phyloP scores from a whole-genome alignment of 1,140 invertebrate genomes.

The Brachystomella parvula region DNA sequence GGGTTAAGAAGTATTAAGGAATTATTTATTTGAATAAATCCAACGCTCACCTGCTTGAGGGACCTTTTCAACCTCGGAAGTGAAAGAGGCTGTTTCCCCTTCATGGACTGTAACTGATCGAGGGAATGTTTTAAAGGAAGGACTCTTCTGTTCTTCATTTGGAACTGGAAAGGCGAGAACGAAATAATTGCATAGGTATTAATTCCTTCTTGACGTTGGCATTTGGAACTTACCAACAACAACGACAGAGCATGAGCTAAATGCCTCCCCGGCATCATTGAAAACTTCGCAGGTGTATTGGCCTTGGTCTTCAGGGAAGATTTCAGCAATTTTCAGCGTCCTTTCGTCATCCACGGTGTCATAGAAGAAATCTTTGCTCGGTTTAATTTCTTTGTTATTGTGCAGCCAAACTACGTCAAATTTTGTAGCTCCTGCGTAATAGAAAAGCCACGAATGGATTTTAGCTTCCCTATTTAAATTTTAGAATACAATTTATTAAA shows the following conservation, averaged over 20 bases:
- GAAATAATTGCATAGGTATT: neutral
- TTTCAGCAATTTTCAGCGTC: conserved; percentile 82
- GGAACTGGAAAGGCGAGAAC: conserved; percentile 53
- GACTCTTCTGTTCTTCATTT: conserved; percentile 72
- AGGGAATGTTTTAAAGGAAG: conserved; percentile 81
- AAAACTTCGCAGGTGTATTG: conserved; percentile 94
- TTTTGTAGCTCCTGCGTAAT: conserved; percentile 57
- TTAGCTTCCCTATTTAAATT: neutral
- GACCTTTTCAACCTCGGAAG: conserved; percentile 64
- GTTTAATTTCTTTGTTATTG: conserved; percentile 93
- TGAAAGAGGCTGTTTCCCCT: conserved; percentile 70
- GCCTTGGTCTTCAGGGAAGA: conserved; percentile 88
- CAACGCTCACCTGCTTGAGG: conserved; percentile 53
- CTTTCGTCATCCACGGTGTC: conserved; percentile 81
- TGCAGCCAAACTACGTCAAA: conserved; percentile 93
- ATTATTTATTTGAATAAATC: neutral
- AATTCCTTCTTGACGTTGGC: too few relatives aligned
- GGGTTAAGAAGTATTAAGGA: conserved; percentile 13
- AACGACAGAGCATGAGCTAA: conserved; percentile 77
- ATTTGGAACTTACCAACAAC: conserved; percentile 53
- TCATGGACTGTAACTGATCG: conserved; percentile 73
- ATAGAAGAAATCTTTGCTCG: conserved; percentile 92
- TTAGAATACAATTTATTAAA: neutral
- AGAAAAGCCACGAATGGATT: too few relatives aligned
- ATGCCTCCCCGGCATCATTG: conserved; percentile 87